These are phyloP conservation scores for Rana temporaria DNA, from an alignment of 2,113 vertebrate genomes.

Conservation along the genomic window DNA sequence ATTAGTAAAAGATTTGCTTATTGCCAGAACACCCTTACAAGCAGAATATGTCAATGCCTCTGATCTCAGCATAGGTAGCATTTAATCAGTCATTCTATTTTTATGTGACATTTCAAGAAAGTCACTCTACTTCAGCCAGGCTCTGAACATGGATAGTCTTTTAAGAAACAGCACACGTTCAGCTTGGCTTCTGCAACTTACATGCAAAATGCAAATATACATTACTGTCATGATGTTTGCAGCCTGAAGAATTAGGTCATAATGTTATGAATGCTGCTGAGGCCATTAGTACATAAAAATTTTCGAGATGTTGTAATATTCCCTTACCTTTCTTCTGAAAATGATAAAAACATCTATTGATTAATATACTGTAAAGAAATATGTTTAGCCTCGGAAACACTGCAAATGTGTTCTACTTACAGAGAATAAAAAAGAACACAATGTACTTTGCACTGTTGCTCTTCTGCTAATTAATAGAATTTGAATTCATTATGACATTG, in stretches of 20 bases:
- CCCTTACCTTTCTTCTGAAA: conserved; percentile 12
- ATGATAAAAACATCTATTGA: conserved; percentile 18
- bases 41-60: background rate
- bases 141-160: background rate
- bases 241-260: background rate
- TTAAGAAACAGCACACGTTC: background rate
- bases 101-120: conserved; percentile 1
- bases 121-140: background rate
- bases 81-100: conserved; percentile 8
- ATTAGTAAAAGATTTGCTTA: background rate
- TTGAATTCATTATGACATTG: conserved; percentile 34
- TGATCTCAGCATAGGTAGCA: background rate
- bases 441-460: conserved; percentile 21
- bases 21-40: background rate
- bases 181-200: background rate
- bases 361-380: conserved; percentile 21
- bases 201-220: background rate
- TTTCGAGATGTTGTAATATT: background rate
- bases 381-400: background rate
- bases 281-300: background rate
- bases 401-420: conserved; percentile 17
- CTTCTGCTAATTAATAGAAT: conserved; percentile 37
- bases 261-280: background rate
- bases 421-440: conserved; percentile 9
- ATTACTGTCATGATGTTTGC: background rate